Base-by-base conservation (phyloP, 2,113 vertebrate genomes). In the Alexandromys fortis region DNA sequence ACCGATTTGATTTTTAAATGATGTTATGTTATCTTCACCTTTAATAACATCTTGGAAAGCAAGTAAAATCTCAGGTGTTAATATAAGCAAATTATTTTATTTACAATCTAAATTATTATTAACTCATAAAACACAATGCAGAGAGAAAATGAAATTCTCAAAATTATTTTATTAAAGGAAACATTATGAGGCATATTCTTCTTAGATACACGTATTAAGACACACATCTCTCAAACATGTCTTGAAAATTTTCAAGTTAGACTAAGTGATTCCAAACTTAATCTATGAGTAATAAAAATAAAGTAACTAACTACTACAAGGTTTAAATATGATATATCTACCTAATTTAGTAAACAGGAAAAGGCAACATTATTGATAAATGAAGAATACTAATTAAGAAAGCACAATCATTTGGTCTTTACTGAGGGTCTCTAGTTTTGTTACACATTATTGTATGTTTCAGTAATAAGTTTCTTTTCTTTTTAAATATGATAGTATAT, bases 381-480 rank as follows among this genome's bases (percentile, higher is more conserved):
- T 8, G 33, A 95, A 21, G 92, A 97, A 87, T 90, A 96, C 77
- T 68, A 90, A 91, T 82, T 96, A 93, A 93, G 67, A 96, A 97
- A 96, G 19, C 35, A 92, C 70, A 72, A 35, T 72, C 35, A n/a
- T 70, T 35, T 67, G 63, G 28, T 91, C 55, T 96, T 89, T 95
- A 63, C 38, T 61, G 47, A 79, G 86, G 81, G 5, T 96, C 33
- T 12, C n/a, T 77, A 96, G 47, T 82, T 17, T 7, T 91, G 93
- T 96, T 95, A 92, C 58, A 96, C 68, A 93, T 96, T 92, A 96
- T 47, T 96, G 65, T n/a, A 70, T 73, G 83, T 95, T 92, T 67
- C 68, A 42, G 38, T 78, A 96, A 92, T 93, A 96, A 91, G 58
- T 83, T 93, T 93, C 65, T 88, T 97, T 97, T 89, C 52, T 96